A percentile compares a stretch with the other conserved stretches of the same genome.
These are phyloP conservation scores for Irena cyanogastra DNA, from an alignment of 2,113 vertebrate species.

Conservation along the genomic window DNA sequence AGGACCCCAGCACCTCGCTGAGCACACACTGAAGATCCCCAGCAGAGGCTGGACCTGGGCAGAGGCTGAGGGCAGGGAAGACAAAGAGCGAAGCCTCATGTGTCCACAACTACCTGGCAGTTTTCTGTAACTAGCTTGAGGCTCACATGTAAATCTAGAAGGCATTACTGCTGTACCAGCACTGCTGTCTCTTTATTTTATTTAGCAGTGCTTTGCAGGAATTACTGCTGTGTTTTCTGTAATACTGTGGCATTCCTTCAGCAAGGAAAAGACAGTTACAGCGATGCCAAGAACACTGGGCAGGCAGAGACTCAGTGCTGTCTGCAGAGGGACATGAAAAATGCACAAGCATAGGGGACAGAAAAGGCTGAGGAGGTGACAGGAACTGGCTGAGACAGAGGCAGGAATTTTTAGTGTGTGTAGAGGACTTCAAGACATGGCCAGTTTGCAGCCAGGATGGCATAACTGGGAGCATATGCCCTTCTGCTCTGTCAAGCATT, in stretches of 20 bases:
- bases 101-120: not conserved
- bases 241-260: not conserved
- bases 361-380: not conserved
- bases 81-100: not conserved
- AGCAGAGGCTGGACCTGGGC: not conserved
- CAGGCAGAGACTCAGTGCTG: not conserved
- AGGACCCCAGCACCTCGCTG: accelerated
- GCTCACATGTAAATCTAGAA: accelerated
- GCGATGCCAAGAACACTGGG: accelerated
- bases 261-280: not conserved
- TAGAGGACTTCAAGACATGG: not conserved
- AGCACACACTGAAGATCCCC: accelerated
- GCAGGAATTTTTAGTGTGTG: accelerated
- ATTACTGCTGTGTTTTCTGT: not conserved
- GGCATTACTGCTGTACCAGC: not conserved
- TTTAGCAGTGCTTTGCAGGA: not conserved
- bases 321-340: accelerated
- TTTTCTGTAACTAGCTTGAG: not conserved
- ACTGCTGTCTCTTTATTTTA: not conserved
- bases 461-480: accelerated
- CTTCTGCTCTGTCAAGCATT: not conserved
- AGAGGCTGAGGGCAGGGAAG: not conserved
- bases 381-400: not conserved
- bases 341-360: not conserved
- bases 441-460: not conserved